Base-by-base conservation (phyloP, 2,797 vertebrate species). In the Rhinella marina region DNA sequence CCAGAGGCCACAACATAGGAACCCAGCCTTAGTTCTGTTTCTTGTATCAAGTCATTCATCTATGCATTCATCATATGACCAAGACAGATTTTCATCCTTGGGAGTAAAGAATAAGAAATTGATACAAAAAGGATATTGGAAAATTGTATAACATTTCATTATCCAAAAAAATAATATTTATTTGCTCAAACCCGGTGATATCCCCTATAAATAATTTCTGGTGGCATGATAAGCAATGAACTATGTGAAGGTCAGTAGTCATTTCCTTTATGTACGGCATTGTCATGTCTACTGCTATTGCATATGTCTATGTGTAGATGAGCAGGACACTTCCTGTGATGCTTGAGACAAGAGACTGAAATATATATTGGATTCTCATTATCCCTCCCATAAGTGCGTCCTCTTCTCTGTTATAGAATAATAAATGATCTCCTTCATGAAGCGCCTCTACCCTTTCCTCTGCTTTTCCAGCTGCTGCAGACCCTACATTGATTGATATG, bases 281-380 rank as follows among this genome's bases (percentile, higher is more conserved):
- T 76, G 73, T 13, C 73, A n/a, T 21, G 6, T 76, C 21, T 16
- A 76, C 48, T 52, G 12, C 52, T 52, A 25, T 25, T 76, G 17
- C 50, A 76, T 77, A 54, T 25, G 48, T 54, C 73, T 10, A 21
- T 77, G 73, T 52, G 41, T 54, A 54, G 50, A 52, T 52, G 48
- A 73, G 73, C 11, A 54, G 73, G 48, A 77, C 21, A 77, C 25
- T 54, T 77, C 73, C 73, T 77, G 73, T 54, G 73, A 77, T 77
- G 72, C 72, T 14, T 50, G 41, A 75, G 41, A 75, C 48, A 52
- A 77, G 48, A 54, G 12, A 54, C 48, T 77, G 72, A 23, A 75
- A 75, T 77, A 54, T 54, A 77, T 77, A 77, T 77, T 54, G 73
- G 73, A 77, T 77, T 77, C 23, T 77, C 73, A 77, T 77, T 77